These are phyloP conservation scores for Schrankia costaestrigalis DNA, from an alignment of 2,888 invertebrate genomes.

Conservation along the genomic window DNA sequence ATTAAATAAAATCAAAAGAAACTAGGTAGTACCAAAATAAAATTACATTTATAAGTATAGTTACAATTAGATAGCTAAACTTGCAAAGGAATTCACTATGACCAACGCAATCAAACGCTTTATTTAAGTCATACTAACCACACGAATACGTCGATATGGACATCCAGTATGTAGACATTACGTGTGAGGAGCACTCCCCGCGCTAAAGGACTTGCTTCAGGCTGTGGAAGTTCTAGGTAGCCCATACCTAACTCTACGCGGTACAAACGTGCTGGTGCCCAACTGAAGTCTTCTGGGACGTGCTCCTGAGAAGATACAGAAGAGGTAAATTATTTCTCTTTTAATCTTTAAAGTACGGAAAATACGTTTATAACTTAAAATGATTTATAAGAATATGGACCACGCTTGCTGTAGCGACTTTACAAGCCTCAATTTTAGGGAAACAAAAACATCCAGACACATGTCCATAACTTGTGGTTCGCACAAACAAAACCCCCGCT, in stretches of 20 bases:
- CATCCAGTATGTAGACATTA: constrained; percentile 98
- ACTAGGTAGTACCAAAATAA: no score
- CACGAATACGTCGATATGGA: constrained; percentile 95
- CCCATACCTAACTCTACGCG: constrained; percentile 99
- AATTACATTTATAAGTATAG: neutral
- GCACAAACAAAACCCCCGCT: no score
- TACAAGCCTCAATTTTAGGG: no score
- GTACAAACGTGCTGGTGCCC: constrained; percentile 89
- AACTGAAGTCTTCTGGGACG: constrained; percentile 83
- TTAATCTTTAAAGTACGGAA: neutral
- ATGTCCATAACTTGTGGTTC: no score
- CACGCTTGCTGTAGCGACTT: no score
- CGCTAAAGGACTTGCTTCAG: constrained; percentile 85
- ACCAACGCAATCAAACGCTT: no score
- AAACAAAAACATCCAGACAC: no score
- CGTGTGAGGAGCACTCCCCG: constrained; percentile 91
- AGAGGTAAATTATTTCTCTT: neutral
- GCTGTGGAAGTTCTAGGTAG: constrained; percentile 98
- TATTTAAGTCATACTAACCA: constrained; percentile 89
- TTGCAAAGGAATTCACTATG: no score
- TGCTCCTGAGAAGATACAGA: constrained; percentile 86
- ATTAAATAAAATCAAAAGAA: no score
- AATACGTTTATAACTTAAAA: no score
- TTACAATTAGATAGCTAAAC: neutral
- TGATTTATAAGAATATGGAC: no score